Percentiles rank a stretch among this genome's conserved stretches.
Conservation (phyloP, 1,140 invertebrate genomes). For the Trichomalopsis sarcophagae region DNA sequence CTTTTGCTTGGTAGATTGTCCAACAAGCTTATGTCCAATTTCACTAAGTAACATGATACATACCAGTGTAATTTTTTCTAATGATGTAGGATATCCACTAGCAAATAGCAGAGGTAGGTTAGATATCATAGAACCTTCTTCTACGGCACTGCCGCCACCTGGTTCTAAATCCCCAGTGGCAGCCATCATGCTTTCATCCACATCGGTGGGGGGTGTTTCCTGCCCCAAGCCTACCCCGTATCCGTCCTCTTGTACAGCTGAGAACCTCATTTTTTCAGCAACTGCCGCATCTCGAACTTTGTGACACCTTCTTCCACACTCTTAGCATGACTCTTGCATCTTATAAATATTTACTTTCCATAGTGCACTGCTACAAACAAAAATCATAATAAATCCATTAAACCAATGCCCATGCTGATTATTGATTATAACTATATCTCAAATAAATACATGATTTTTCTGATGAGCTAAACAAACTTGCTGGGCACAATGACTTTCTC, state of each 20-base stretch:
- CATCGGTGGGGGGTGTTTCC: conserved; percentile 59
- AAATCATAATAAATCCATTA: conserved; percentile 13
- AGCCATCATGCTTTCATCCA: conserved; percentile 66
- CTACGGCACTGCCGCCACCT: conserved; percentile 58
- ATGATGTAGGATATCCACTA: conserved; percentile 81
- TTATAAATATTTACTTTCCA: conserved; percentile 33
- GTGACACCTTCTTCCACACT: neutral
- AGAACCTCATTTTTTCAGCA: conserved; percentile 69
- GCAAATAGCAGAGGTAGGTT: conserved; percentile 82
- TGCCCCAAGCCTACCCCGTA: conserved; percentile 66
- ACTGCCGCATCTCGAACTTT: conserved; percentile 39
- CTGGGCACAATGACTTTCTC: neutral
- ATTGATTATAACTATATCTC: neutral
- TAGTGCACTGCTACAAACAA: conserved; percentile 36
- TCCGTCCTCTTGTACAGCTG: conserved; percentile 66
- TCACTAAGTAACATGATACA: conserved; percentile 38
- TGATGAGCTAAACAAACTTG: neutral
- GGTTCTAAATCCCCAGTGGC: conserved; percentile 60
- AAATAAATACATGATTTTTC: conserved; percentile 32
- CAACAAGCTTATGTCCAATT: neutral
- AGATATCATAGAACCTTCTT: conserved; percentile 76
- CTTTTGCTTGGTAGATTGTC: neutral
- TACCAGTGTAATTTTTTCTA: conserved; percentile 79
- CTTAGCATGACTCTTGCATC: conserved; percentile 17
- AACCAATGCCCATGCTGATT: neutral